Conservation (phyloP, 2,113 vertebrate genomes). For the Cheirogaleus medius region DNA sequence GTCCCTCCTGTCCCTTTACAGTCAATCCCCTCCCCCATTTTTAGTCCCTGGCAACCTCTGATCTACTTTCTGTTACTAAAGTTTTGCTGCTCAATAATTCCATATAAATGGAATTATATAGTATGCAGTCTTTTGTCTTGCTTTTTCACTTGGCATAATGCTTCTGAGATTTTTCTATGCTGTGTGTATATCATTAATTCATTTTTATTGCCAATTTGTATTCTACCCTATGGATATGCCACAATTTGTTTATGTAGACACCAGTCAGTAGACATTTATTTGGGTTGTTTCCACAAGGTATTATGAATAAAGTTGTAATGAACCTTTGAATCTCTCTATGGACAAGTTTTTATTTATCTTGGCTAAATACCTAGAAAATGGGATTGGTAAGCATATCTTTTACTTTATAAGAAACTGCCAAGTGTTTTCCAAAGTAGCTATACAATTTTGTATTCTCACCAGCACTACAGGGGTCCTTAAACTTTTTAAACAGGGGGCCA, state of each 20-base stretch:
- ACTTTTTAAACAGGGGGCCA: no score
- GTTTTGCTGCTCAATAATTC: neutral
- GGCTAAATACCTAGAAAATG: neutral
- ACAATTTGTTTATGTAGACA: neutral
- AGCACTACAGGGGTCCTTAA: no score
- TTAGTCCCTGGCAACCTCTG: neutral
- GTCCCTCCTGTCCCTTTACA: neutral
- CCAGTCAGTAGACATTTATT: neutral
- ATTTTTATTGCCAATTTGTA: neutral
- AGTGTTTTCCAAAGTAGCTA: neutral
- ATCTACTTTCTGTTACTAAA: neutral
- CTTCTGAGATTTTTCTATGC: neutral
- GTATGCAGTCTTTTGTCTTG: neutral
- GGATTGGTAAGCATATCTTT: neutral
- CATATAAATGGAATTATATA: neutral
- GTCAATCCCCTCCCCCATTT: neutral
- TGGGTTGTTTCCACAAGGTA: neutral
- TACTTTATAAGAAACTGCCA: neutral
- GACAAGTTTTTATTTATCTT: neutral
- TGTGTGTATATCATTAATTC: neutral
- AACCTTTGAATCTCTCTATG: neutral
- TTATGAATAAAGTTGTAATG: neutral
- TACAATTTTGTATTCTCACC: neutral
- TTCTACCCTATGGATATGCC: neutral
- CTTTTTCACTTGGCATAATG: neutral